Evolutionary conservation across 1,140 invertebrate genomes (phyloP).

Genomic region (Drosophila suzukii): DNA sequence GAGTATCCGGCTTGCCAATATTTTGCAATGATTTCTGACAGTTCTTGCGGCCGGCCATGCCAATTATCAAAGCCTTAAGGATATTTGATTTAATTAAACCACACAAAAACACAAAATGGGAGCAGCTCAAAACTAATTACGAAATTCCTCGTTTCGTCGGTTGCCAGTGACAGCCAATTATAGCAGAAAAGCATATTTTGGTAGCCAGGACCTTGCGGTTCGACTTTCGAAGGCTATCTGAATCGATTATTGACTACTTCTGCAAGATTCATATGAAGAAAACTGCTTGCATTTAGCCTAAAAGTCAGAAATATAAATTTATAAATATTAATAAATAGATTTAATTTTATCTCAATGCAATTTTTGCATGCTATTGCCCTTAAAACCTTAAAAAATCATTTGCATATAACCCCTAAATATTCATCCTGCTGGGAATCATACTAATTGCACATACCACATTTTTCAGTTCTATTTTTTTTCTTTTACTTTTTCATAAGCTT

Average conservation of each 20-base stretch:
- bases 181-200: slow-evolving; percentile 27
- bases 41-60: slow-evolving; percentile 42
- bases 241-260: slow-evolving; percentile 22
- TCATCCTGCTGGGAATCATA: too few relatives aligned
- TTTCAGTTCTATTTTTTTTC: too few relatives aligned
- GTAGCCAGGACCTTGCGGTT: slow-evolving; percentile 26
- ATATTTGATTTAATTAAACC: slow-evolving; percentile 68
- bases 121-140: slow-evolving; percentile 49
- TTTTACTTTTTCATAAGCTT: too few relatives aligned
- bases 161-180: slow-evolving; percentile 54
- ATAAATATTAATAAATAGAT: too few relatives aligned
- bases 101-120: slow-evolving; percentile 14
- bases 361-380: too few relatives aligned
- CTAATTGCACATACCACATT: too few relatives aligned
- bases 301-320: background rate
- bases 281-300: background rate
- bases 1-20: slow-evolving; percentile 55
- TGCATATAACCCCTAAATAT: too few relatives aligned
- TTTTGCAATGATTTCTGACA: slow-evolving; percentile 76
- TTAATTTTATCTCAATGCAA: too few relatives aligned
- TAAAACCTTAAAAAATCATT: too few relatives aligned
- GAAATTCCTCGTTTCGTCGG: slow-evolving; percentile 25
- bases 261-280: too few relatives aligned
- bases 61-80: slow-evolving; percentile 59
- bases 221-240: background rate